A percentile compares a stretch with the other conserved stretches of the same genome.
phyloP scores from a whole-genome alignment of 1,140 invertebrate species.

The Hypsibius dujardini region DNA sequence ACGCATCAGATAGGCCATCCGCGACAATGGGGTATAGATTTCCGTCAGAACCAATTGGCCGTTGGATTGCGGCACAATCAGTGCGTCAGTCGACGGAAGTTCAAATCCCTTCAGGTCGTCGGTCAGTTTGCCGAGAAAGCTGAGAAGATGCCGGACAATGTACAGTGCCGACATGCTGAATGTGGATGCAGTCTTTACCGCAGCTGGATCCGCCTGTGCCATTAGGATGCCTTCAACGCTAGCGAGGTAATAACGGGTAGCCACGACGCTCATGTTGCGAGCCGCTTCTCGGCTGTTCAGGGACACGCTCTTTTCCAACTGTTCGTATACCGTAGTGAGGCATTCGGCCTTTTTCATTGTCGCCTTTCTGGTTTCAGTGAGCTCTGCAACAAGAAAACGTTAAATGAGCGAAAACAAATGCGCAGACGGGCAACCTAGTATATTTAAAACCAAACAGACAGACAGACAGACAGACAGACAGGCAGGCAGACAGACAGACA shows the following conservation, averaged over 20 bases:
- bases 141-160: not conserved
- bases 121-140: not conserved
- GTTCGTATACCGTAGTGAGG: not conserved
- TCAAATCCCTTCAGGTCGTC: not conserved
- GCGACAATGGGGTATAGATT: not conserved
- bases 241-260: not conserved
- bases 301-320: not conserved
- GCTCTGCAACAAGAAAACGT: too few species aligned
- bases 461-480: too few species aligned
- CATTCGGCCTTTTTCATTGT: not conserved
- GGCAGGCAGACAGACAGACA: too few species aligned
- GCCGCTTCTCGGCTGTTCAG: not conserved
- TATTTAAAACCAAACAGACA: not conserved
- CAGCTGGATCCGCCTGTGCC: too few species aligned
- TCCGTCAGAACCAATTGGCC: not conserved
- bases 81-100: not conserved
- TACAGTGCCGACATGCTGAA: not conserved
- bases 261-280: not conserved
- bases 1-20: not conserved
- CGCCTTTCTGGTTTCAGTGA: not conserved
- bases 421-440: too few species aligned
- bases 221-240: not conserved
- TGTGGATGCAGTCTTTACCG: not conserved
- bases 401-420: too few species aligned
- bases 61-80: not conserved